Evolutionary conservation across 2,888 invertebrate genomes (phyloP), one percentile per base, ranked within the genome.

Genomic region (Ernsta delagoae): DNA sequence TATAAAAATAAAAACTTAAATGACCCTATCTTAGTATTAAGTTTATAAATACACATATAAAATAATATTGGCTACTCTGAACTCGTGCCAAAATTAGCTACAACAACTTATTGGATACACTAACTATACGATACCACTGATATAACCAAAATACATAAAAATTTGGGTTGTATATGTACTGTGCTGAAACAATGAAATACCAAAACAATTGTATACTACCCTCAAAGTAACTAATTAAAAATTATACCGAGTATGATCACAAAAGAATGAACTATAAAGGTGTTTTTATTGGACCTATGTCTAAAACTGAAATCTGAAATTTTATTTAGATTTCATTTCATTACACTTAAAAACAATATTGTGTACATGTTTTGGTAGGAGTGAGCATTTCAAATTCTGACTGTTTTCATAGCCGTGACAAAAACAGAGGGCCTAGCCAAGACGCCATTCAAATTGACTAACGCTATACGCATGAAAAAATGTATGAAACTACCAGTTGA

Each of bases 1-100:
- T 90, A 90, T 89, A 91, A 90, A 90, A 89, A 89, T 90, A 89
- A 89, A 89, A 89, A 90, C 83, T 83, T 88, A 88, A 79, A 81
- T 81, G 83, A 81, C 77, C 77, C 73, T 75, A 77, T 64, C 74
- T 71, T 76, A 75, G 39, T 75, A 74, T 68, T 71, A 71, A 73
- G 61, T 76, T 74, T 73, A 73, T 76, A 75, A 75, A 75, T 76
- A 75, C 74, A 75, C 66, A 69, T 70, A 71, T 63, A 67, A 69
- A 16, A 16, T 16, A 64, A 65, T 57, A 71, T 64, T 59, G 73
- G 72, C 70, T 73, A 57, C 62, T 62, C 62, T 62, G 71, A 70
- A 65, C 62, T 69, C 70, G 72, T 70, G 66, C 66, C 66, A 63
- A 48, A 64, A 64, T 70, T 65, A 60, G 59, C 59, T 65, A 65